Evolutionary conservation across 1,140 invertebrate genomes (phyloP), one percentile per base, ranked within the genome.

Genomic region (Drosophila nebulosa): DNA sequence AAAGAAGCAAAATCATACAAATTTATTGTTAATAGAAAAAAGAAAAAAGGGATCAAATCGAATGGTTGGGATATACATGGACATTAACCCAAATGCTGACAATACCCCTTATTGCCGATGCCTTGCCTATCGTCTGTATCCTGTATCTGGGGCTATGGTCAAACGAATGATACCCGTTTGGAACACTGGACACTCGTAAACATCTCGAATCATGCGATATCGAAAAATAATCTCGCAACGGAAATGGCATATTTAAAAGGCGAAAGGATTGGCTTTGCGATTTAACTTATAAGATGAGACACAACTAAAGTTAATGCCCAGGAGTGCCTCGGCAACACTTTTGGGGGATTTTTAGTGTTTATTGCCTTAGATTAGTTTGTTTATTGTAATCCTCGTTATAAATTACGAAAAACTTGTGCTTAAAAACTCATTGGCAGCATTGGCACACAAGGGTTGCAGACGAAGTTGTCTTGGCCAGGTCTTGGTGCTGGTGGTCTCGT

Each of bases 11-110:
- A 32, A 32, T 32, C 30, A 55, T 68, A 89, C 84, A 83, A 88
- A 88, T 83, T 88, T 88, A 88, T 81, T 89, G 84, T 79, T 88
- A 88, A 88, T 88, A 88, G 83, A 88, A 88, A 88, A 88, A 89
- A n/a, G n/a, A n/a, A n/a, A 86, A 88, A 89, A 83, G 69, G 84
- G 76, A 71, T 79, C 72, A 53, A 86, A 56, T 64, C 72, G 35
- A 81, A 62, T 67, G 70, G 69, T 63, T 71, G 73, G 64, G 51
- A 78, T 81, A 86, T 74, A 70, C 81, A 42, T 16, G 39, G 1
- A 81, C 83, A 65, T 79, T 78, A 64, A 42, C 50, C 63, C 64
- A 27, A n/a, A n/a, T 57, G 36, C 50, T 26, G 39, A 46, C 66
- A 64, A 69, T 75, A 55, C 58, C 36, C 16, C 53, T 42, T 26